These are phyloP conservation scores for Bombus fervidus DNA, from an alignment of 1,140 invertebrate species.

Conservation along the genomic window DNA sequence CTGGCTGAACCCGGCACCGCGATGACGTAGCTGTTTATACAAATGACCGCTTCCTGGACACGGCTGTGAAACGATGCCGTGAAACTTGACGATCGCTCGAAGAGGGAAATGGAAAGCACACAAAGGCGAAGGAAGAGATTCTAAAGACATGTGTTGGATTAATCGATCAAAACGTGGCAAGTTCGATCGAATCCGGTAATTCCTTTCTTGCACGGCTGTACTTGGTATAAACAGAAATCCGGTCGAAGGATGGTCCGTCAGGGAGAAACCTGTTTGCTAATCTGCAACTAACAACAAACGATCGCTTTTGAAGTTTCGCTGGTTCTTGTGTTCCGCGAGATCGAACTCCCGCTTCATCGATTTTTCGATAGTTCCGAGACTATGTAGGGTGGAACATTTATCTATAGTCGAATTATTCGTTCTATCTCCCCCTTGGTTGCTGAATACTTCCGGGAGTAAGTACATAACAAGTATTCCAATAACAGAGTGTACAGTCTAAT, in stretches of 20 bases:
- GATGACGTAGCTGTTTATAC: constrained; percentile 49
- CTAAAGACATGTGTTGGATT: background rate
- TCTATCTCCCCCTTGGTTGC: constrained; percentile 10
- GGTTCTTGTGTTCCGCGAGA: constrained; percentile 18
- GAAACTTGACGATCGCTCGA: background rate
- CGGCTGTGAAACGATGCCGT: background rate
- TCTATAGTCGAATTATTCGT: constrained; percentile 32
- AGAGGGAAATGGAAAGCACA: background rate
- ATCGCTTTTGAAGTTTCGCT: constrained; percentile 39
- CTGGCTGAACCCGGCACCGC: background rate
- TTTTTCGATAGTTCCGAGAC: constrained; percentile 39
- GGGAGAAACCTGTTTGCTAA: constrained; percentile 54
- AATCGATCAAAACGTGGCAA: constrained; percentile 19
- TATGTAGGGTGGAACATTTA: background rate
- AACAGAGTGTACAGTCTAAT: constrained; percentile 42
- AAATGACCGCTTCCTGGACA: constrained; percentile 35
- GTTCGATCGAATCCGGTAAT: constrained; percentile 32
- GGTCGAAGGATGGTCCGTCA: background rate
- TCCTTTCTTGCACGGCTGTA: constrained; percentile 23
- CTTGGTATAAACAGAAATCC: constrained; percentile 6
- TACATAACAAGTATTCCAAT: constrained; percentile 69
- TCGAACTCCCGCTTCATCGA: constrained; percentile 18
- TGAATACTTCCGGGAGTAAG: constrained; percentile 64
- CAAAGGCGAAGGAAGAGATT: background rate
- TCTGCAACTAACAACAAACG: constrained; percentile 40